A percentile compares a stretch with the other conserved stretches of the same genome.
Evolutionary conservation across 2,888 invertebrate genomes (phyloP).

Genomic region (Agonopterix alstromeriana): DNA sequence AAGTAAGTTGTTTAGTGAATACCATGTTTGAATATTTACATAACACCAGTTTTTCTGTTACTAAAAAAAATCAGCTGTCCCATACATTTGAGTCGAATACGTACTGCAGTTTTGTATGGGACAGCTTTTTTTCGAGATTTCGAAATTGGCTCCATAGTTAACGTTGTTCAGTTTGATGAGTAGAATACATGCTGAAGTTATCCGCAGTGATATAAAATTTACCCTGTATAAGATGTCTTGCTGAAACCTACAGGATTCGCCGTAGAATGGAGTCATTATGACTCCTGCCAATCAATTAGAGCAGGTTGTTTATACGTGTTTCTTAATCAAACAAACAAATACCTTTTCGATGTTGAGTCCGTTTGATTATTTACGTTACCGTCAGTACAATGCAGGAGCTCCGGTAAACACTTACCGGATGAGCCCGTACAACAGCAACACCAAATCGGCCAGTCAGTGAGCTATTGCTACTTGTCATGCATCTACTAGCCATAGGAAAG

Average conservation of each 20-base stretch:
- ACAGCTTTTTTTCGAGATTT: no score
- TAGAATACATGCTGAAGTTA: no score
- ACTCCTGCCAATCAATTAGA: conserved; percentile 8
- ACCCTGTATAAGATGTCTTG: no score
- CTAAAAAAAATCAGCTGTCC: no score
- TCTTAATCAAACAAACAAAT: conserved; percentile 57
- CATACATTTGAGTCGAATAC: no score
- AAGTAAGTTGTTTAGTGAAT: no score
- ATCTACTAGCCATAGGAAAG: conserved; percentile 5
- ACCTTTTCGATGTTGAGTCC: conserved; percentile 40
- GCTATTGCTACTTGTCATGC: conserved; percentile 1
- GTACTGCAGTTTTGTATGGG: no score
- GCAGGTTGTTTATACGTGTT: conserved; percentile 29
- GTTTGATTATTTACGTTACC: conserved; percentile 53
- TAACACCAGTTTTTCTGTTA: no score
- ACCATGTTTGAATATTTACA: no score
- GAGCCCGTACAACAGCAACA: conserved; percentile 19
- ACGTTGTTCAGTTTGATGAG: no score
- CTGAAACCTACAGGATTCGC: not conserved
- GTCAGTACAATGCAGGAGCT: conserved; percentile 39
- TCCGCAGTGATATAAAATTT: no score
- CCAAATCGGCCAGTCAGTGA: conserved; percentile 15
- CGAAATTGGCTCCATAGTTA: no score
- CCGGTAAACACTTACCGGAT: conserved; percentile 59
- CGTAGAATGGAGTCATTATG: conserved; percentile 18